Evolutionary conservation across 2,113 vertebrate genomes (phyloP).

Genomic region (Corapipo altera): DNA sequence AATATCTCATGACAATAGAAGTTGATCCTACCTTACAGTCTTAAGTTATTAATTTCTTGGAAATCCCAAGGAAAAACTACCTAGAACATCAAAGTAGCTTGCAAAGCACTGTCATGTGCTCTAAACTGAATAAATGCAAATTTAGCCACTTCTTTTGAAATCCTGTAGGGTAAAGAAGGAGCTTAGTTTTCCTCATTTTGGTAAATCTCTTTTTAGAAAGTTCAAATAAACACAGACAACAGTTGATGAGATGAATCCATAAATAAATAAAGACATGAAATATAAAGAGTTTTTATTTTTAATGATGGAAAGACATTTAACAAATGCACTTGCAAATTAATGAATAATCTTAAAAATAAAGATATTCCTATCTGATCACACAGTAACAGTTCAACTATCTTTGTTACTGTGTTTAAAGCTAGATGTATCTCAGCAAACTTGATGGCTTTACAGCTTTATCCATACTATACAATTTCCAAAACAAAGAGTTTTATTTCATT

Average conservation of each 20-base stretch:
- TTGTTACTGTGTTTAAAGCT: not conserved
- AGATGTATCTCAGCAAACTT: not conserved
- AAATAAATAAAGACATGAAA: not conserved
- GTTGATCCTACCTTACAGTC: not conserved
- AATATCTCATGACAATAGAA: not conserved
- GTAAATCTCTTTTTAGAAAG: not conserved
- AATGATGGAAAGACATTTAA: not conserved
- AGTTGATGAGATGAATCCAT: not conserved
- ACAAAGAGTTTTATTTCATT: not conserved
- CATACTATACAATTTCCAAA: not conserved
- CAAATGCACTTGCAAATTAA: not conserved
- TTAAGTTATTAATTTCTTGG: not conserved
- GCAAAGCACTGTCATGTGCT: not conserved
- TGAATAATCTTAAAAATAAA: not conserved
- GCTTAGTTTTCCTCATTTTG: not conserved
- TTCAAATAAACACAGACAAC: not conserved
- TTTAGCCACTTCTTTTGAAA: not conserved
- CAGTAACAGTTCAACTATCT: not conserved
- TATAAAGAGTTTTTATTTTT: not conserved
- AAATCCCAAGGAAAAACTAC: not conserved
- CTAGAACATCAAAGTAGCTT: not conserved
- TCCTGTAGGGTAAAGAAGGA: not conserved
- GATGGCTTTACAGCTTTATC: not conserved
- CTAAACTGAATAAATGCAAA: not conserved
- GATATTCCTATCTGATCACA: not conserved